Percentiles rank a stretch among this genome's conserved stretches.
Evolutionary conservation across 2,888 invertebrate species (phyloP).

Genomic region (Cryptops parisi): DNA sequence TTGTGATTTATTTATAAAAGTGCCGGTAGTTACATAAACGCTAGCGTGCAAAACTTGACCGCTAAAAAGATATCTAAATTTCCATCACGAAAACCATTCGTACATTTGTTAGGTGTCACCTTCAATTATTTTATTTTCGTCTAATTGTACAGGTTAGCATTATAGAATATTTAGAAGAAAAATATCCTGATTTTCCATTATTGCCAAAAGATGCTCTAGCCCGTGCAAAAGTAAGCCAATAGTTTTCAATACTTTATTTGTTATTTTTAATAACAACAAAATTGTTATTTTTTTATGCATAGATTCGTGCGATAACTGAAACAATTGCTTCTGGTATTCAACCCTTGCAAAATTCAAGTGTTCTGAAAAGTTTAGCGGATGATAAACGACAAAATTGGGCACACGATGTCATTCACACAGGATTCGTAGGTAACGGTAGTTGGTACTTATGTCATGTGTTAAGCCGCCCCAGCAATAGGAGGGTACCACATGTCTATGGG

Average conservation of each 20-base stretch:
- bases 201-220: slow-evolving; percentile 78
- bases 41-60: too few relatives aligned
- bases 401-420: slow-evolving; percentile 77
- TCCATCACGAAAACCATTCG: too few relatives aligned
- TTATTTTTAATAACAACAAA: background rate
- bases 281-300: slow-evolving; percentile 6
- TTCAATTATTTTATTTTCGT: slow-evolving; percentile 32
- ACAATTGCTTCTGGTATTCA: slow-evolving; percentile 88
- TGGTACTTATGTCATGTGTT: too few relatives aligned
- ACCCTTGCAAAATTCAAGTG: slow-evolving; percentile 83
- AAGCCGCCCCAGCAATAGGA: too few relatives aligned
- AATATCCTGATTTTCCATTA: slow-evolving; percentile 64
- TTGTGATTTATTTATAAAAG: too few relatives aligned
- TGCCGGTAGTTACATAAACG: too few relatives aligned
- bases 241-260: slow-evolving; percentile 6
- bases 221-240: slow-evolving; percentile 57
- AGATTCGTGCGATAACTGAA: slow-evolving; percentile 73
- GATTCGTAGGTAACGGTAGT: slow-evolving; percentile 58
- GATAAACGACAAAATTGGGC: slow-evolving; percentile 87
- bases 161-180: slow-evolving; percentile 91
- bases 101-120: too few relatives aligned
- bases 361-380: slow-evolving; percentile 49
- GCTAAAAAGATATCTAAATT: too few relatives aligned
- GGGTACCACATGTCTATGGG: too few relatives aligned
- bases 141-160: slow-evolving; percentile 40